Conservation (phyloP, 1,140 invertebrate genomes). For the Hyposmocoma kahamanoa region DNA sequence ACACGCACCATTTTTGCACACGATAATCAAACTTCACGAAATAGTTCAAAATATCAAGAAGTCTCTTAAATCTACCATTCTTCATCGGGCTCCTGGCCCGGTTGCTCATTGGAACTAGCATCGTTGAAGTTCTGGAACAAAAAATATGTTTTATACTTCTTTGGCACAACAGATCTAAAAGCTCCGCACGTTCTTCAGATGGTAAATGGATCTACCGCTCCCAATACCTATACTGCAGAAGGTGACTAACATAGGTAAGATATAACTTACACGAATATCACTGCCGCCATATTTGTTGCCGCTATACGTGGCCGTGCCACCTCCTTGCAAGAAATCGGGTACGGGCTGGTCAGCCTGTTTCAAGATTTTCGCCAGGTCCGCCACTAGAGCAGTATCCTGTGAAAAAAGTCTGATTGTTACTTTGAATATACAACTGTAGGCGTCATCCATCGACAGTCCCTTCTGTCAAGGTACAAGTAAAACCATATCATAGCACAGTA, state of each 20-base stretch:
- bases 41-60: constrained; percentile 22
- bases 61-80: constrained; percentile 47
- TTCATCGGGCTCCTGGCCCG: constrained; percentile 52
- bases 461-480: too few species aligned
- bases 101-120: constrained; percentile 19
- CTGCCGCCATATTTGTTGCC: constrained; percentile 65
- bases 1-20: constrained; percentile 41
- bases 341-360: constrained; percentile 77
- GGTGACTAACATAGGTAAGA: too few species aligned
- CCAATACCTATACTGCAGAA: too few species aligned
- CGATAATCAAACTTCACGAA: constrained; percentile 12
- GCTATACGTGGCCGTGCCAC: constrained; percentile 55
- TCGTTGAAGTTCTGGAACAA: constrained; percentile 57
- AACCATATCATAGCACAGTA: too few species aligned
- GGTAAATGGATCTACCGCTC: too few species aligned
- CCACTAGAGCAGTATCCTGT: constrained; percentile 76
- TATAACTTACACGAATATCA: constrained; percentile 58
- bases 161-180: too few species aligned
- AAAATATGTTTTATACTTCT: too few species aligned
- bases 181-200: too few species aligned
- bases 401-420: too few species aligned
- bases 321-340: constrained; percentile 76
- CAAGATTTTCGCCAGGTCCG: constrained; percentile 82
- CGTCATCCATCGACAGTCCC: too few species aligned
- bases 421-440: too few species aligned